A percentile compares a stretch with the other conserved stretches of the same genome.
Evolutionary conservation across 1,140 invertebrate species (phyloP).

Genomic region (Mamestra configurata): DNA sequence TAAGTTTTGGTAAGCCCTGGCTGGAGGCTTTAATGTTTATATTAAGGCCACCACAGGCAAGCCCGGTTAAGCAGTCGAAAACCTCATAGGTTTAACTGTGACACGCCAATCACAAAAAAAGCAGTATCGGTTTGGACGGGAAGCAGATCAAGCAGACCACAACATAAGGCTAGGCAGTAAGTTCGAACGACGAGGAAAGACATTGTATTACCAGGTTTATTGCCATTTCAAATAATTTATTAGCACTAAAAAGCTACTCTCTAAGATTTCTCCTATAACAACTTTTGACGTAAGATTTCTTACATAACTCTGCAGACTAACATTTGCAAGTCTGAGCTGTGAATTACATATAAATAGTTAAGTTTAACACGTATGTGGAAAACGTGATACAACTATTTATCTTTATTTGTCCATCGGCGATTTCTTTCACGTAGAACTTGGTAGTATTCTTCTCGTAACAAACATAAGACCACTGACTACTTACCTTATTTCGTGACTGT

Average conservation of each 20-base stretch:
- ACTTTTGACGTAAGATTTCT: conserved; percentile 2
- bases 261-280: conserved; percentile 19
- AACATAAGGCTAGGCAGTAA: too few relatives aligned
- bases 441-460: too few relatives aligned
- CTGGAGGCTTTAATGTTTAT: too few relatives aligned
- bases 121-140: too few relatives aligned
- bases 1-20: too few relatives aligned
- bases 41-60: too few relatives aligned
- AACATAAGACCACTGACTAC: too few relatives aligned
- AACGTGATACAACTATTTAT: conserved; percentile 15
- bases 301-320: background rate
- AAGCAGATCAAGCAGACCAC: too few relatives aligned
- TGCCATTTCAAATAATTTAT: background rate
- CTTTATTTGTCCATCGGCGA: background rate
- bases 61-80: too few relatives aligned
- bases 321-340: conserved; percentile 25
- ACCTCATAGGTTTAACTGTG: too few relatives aligned
- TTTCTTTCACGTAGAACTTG: background rate
- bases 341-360: conserved; percentile 29
- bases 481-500: too few relatives aligned
- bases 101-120: too few relatives aligned
- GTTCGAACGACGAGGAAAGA: background rate
- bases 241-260: background rate
- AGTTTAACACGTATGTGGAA: conserved; percentile 15
- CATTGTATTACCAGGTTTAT: background rate